Conservation (phyloP, 2,888 invertebrate genomes). For the Clepsis dumicolana region DNA sequence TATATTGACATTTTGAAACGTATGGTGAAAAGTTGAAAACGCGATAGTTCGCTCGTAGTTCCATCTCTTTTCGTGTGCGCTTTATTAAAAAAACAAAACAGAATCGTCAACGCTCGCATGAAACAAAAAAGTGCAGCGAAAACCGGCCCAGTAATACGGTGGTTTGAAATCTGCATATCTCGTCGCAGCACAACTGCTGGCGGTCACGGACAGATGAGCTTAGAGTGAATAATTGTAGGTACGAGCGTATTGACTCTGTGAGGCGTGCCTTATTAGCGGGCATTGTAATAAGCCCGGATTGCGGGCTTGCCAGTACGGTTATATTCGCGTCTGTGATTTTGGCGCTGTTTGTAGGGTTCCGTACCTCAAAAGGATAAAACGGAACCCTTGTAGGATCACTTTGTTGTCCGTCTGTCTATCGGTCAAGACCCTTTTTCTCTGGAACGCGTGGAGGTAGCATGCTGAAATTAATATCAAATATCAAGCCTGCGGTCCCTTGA, state of each 20-base stretch:
- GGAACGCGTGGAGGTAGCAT: no score
- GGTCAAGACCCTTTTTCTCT: no score
- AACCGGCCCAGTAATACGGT: constrained; percentile 20
- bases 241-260: constrained; percentile 27
- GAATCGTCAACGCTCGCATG: neutral
- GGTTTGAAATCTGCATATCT: constrained; percentile 31
- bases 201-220: constrained; percentile 34
- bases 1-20: no score
- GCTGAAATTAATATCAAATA: no score
- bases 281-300: constrained; percentile 24
- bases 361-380: no score
- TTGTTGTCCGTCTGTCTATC: no score
- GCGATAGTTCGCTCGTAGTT: no score
- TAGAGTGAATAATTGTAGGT: constrained; percentile 34
- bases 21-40: no score
- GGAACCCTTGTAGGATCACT: no score
- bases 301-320: neutral
- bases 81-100: neutral
- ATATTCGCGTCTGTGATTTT: neutral
- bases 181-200: constrained; percentile 21
- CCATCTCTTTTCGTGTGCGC: neutral
- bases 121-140: constrained; percentile 24
- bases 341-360: no score
- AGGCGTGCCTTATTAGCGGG: constrained; percentile 33
- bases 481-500: no score